Evolutionary conservation across 1,140 invertebrate species (phyloP).

Genomic region (Drosophila tsacasi): DNA sequence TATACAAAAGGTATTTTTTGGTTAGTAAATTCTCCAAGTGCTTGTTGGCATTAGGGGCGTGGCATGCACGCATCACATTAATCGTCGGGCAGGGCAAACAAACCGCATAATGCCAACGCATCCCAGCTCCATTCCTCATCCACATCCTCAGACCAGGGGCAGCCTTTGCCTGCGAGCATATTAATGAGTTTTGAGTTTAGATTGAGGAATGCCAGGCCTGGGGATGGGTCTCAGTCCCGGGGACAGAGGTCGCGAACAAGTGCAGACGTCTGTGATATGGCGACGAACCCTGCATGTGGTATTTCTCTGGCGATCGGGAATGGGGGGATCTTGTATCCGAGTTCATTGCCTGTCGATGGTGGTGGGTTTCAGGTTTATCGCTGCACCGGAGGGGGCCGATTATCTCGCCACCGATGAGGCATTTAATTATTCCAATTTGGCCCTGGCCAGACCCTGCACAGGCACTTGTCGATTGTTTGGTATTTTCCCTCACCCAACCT

Average conservation of each 20-base stretch:
- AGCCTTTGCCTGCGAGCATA: conserved; percentile 61
- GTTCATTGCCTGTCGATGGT: conserved; percentile 31
- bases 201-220: conserved; percentile 67
- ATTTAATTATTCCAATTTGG: conserved; percentile 78
- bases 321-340: not conserved
- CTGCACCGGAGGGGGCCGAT: conserved; percentile 37
- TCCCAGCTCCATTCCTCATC: conserved; percentile 35
- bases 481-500: conserved; percentile 12
- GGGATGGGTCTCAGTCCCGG: not conserved
- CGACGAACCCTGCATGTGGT: conserved; percentile 41
- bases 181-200: conserved; percentile 75
- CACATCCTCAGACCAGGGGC: conserved; percentile 14
- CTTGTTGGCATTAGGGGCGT: conserved; percentile 30
- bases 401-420: conserved; percentile 50
- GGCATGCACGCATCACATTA: conserved; percentile 63
- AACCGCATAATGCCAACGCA: conserved; percentile 48
- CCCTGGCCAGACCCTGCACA: conserved; percentile 14
- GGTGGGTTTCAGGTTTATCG: conserved; percentile 45
- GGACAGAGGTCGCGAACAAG: conserved; percentile 51
- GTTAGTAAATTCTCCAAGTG: conserved; percentile 4
- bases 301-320: conserved; percentile 21
- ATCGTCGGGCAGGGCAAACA: conserved; percentile 61
- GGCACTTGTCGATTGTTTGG: conserved; percentile 73
- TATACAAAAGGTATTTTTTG: not conserved
- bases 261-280: conserved; percentile 45